Conservation (phyloP, 1,140 invertebrate species). For the Polypedilum pembai region DNA sequence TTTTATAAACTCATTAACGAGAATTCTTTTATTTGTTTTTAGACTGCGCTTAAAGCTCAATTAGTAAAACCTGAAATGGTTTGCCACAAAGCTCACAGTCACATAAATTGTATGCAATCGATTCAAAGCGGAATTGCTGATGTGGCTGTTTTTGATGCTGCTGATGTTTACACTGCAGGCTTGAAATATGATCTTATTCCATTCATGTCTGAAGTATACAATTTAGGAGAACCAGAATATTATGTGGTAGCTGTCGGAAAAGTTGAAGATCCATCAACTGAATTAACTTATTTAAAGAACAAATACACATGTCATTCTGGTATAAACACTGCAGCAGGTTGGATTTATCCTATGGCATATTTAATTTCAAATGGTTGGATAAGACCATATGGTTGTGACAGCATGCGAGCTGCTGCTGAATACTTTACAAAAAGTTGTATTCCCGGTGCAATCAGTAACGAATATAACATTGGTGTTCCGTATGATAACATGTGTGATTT, state of each 20-base stretch:
- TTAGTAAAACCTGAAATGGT: conserved; percentile 79
- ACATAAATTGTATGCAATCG: conserved; percentile 83
- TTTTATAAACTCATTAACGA: conserved; percentile 1
- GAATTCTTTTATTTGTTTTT: conserved; percentile 34
- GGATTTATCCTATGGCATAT: conserved; percentile 90
- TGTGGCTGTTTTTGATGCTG: conserved; percentile 81
- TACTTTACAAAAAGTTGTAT: conserved; percentile 89
- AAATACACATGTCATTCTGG: conserved; percentile 88
- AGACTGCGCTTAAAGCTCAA: conserved; percentile 79
- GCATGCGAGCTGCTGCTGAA: conserved; percentile 78
- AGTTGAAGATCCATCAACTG: conserved; percentile 76
- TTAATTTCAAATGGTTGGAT: conserved; percentile 91
- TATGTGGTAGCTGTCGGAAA: conserved; percentile 92
- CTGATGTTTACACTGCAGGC: conserved; percentile 89
- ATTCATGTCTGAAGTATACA: conserved; percentile 84
- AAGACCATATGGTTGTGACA: conserved; percentile 83
- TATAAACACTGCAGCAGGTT: conserved; percentile 86
- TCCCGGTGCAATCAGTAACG: conserved; percentile 76
- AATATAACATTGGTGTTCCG: conserved; percentile 72
- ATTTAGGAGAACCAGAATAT: conserved; percentile 74
- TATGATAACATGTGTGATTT: conserved; percentile 89
- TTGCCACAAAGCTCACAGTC: conserved; percentile 76
- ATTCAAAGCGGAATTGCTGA: conserved; percentile 75
- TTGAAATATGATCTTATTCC: conserved; percentile 70
- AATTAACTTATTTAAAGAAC: conserved; percentile 80